phyloP scores from a whole-genome alignment of 2,888 invertebrate species.

The Lypha dubia region DNA sequence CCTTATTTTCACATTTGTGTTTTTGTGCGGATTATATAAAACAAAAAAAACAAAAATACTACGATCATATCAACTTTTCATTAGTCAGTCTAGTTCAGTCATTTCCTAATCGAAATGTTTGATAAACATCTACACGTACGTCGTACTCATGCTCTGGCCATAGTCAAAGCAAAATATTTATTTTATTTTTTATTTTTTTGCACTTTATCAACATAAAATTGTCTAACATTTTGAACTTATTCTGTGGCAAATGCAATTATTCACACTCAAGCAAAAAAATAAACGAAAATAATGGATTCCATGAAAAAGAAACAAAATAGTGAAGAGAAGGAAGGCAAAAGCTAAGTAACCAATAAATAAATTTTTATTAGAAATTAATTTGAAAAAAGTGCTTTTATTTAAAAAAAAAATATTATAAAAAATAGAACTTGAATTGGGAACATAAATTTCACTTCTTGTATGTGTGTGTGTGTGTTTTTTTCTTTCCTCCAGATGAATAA shows the following conservation, averaged over 20 bases:
- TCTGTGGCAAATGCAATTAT: not conserved
- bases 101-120: too few species aligned
- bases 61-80: too few species aligned
- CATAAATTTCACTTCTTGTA: conserved; percentile 2
- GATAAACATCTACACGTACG: too few species aligned
- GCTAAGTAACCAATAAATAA: conserved; percentile 19
- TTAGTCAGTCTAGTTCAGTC: too few species aligned
- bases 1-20: too few species aligned
- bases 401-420: conserved; percentile 8
- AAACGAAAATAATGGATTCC: not conserved
- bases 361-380: conserved; percentile 47
- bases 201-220: not conserved
- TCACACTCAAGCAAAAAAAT: not conserved
- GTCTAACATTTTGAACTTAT: not conserved
- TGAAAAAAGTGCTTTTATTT: conserved; percentile 20
- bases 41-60: too few species aligned
- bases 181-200: not conserved
- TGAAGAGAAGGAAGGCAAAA: not conserved
- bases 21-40: too few species aligned
- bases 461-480: conserved; percentile 11
- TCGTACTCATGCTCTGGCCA: too few species aligned
- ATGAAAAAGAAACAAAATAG: not conserved
- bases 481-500: conserved; percentile 27
- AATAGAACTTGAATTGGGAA: conserved; percentile 14
- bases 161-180: not conserved